Conservation (phyloP, 2,888 invertebrate species). For the Agrotis exclamationis region DNA sequence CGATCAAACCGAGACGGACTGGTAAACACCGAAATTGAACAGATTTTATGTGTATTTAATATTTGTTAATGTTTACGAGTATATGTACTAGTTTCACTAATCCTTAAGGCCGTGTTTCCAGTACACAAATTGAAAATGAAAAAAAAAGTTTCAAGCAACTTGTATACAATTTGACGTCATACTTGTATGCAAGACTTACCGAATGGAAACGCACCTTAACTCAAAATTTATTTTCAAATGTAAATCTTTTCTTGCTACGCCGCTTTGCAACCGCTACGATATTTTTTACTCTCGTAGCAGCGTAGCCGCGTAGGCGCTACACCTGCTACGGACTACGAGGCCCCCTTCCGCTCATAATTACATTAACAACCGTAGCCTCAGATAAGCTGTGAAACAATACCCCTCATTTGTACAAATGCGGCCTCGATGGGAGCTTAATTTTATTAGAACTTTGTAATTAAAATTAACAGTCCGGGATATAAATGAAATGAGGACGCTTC, state of each 20-base stretch:
- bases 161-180: too few relatives aligned
- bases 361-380: conserved; percentile 67
- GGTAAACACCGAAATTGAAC: too few relatives aligned
- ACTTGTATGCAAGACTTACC: too few relatives aligned
- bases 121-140: too few relatives aligned
- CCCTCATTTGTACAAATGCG: conserved; percentile 74
- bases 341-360: conserved; percentile 69
- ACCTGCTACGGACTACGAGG: conserved; percentile 67
- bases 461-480: background rate
- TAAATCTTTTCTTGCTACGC: background rate
- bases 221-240: too few relatives aligned
- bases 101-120: too few relatives aligned
- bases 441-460: conserved; percentile 47
- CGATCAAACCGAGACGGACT: too few relatives aligned
- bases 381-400: conserved; percentile 75
- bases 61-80: too few relatives aligned
- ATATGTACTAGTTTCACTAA: too few relatives aligned
- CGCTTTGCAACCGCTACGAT: conserved; percentile 27
- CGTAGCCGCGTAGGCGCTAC: conserved; percentile 64
- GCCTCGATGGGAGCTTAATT: conserved; percentile 66
- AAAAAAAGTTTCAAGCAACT: too few relatives aligned
- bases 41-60: too few relatives aligned
- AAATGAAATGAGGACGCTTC: conserved; percentile 8
- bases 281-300: conserved; percentile 52
- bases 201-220: too few relatives aligned